phyloP scores from a whole-genome alignment of 1,140 invertebrate species.

The Eriosoma lanigerum region DNA sequence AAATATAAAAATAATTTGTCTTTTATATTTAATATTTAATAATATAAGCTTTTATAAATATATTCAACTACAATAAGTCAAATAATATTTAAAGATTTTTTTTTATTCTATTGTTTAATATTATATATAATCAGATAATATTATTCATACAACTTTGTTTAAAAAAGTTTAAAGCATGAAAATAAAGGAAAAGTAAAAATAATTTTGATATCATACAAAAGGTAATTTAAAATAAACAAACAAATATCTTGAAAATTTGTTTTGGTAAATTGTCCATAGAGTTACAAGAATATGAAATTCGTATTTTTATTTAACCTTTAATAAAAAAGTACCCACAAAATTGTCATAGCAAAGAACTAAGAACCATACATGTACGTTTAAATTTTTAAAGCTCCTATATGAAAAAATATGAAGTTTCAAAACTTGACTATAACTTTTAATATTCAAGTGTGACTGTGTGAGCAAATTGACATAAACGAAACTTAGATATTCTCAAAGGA shows the following conservation, averaged over 20 bases:
- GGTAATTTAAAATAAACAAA: not conserved
- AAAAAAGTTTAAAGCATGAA: not conserved
- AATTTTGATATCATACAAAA: not conserved
- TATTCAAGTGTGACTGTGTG: conserved; percentile 19
- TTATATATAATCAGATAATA: not conserved
- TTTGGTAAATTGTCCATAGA: conserved; percentile 26
- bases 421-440: conserved; percentile 19
- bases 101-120: not conserved
- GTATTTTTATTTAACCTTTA: conserved; percentile 15
- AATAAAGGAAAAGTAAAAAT: conserved; percentile 4
- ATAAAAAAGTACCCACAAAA: not conserved
- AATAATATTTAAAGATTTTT: not conserved
- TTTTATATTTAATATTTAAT: too few relatives aligned
- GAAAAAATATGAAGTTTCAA: conserved; percentile 19
- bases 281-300: not conserved
- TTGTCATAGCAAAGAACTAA: conserved; percentile 1
- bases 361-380: not conserved
- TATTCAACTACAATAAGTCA: not conserved
- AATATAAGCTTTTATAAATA: too few relatives aligned
- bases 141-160: not conserved
- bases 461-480: conserved; percentile 13
- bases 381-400: not conserved
- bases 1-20: too few relatives aligned
- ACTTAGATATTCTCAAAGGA: not conserved
- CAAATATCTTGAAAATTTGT: conserved; percentile 11